Evolutionary conservation across 2,113 vertebrate genomes (phyloP).

Genomic region (Addax nasomaculatus): DNA sequence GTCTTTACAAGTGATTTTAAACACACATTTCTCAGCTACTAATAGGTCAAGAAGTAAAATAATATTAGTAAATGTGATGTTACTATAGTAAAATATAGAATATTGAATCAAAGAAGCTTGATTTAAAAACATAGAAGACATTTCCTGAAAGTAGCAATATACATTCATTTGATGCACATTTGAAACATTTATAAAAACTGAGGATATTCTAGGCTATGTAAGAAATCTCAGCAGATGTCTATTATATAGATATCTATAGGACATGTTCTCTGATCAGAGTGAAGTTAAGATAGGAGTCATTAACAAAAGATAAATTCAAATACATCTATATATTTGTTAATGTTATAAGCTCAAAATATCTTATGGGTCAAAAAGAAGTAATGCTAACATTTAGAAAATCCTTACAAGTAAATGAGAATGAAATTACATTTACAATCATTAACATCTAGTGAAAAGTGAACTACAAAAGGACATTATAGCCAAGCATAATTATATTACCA

Average conservation of each 20-base stretch:
- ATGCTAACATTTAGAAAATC: neutral
- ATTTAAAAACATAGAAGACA: neutral
- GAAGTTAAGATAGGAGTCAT: neutral
- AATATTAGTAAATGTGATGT: neutral
- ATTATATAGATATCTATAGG: neutral
- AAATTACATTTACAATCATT: neutral
- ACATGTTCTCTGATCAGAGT: neutral
- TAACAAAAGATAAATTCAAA: neutral
- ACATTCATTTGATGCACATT: neutral
- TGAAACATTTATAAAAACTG: neutral
- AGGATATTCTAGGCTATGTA: neutral
- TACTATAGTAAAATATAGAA: neutral
- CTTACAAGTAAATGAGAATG: neutral
- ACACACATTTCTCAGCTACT: neutral
- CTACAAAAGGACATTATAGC: neutral
- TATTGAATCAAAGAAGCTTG: neutral
- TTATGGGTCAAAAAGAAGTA: neutral
- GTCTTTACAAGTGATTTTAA: neutral
- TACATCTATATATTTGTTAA: neutral
- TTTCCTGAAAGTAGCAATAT: neutral
- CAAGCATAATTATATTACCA: neutral
- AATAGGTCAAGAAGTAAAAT: neutral
- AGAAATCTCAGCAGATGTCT: neutral
- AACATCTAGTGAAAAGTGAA: neutral
- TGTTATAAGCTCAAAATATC: neutral